phyloP scores from a whole-genome alignment of 2,888 invertebrate genomes.

The Branchinecta sandiegonensis region DNA sequence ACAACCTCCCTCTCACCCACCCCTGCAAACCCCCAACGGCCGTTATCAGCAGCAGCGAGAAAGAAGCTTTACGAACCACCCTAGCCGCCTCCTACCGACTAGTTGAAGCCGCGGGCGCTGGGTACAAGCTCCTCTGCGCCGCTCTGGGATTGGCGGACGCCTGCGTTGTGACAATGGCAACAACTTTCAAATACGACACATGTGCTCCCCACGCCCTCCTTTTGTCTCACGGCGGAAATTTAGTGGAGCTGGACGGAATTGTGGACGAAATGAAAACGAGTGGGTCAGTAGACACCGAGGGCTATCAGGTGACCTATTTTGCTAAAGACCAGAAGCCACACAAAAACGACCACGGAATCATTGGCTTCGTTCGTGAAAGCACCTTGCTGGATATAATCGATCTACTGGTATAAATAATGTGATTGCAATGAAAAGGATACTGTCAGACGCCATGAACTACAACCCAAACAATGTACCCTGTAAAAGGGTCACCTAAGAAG shows the following conservation, averaged over 20 bases:
- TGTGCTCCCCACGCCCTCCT: slow-evolving; percentile 80
- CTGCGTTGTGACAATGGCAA: slow-evolving; percentile 55
- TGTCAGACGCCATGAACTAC: too few relatives aligned
- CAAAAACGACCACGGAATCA: background rate
- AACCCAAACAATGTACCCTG: too few relatives aligned
- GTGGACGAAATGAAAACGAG: background rate
- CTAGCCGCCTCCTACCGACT: slow-evolving; percentile 41
- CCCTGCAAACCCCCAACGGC: background rate
- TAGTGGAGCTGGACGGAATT: slow-evolving; percentile 14
- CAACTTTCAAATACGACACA: slow-evolving; percentile 82
- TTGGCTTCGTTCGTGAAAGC: slow-evolving; percentile 2
- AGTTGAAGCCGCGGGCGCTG: slow-evolving; percentile 63
- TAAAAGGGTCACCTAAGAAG: too few relatives aligned
- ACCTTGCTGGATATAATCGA: background rate
- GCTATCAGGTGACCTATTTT: slow-evolving; percentile 3
- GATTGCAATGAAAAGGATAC: too few relatives aligned
- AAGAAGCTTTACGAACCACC: background rate
- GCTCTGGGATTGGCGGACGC: slow-evolving; percentile 52
- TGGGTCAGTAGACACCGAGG: background rate
- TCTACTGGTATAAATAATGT: background rate
- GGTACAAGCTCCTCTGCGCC: slow-evolving; percentile 71
- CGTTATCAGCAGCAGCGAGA: slow-evolving; percentile 18
- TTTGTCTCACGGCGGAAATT: slow-evolving; percentile 6
- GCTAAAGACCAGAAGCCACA: background rate
- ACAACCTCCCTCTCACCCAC: background rate